Conservation (phyloP, 2,113 vertebrate species). For the Tauraco erythrolophus region DNA sequence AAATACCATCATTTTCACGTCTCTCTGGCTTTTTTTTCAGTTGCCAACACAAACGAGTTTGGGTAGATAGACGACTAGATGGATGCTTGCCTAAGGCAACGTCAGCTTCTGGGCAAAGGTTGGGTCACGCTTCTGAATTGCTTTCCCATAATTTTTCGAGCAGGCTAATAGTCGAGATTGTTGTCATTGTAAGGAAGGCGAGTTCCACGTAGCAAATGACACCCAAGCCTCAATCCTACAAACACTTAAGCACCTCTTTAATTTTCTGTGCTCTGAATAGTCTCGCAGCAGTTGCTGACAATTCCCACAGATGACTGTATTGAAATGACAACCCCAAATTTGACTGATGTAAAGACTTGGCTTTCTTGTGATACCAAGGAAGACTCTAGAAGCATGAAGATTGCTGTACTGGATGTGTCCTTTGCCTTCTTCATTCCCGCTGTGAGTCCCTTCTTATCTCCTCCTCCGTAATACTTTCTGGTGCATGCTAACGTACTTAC, state of each 20-base stretch:
- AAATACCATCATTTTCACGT: slow-evolving; percentile 1
- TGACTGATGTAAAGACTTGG: not conserved
- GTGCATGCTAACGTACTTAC: not conserved
- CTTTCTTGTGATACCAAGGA: not conserved
- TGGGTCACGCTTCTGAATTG: slow-evolving; percentile 19
- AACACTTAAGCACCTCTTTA: slow-evolving; percentile 8
- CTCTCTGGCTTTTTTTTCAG: not conserved
- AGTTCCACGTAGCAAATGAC: not conserved
- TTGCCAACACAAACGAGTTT: not conserved
- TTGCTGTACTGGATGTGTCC: not conserved
- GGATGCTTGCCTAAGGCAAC: slow-evolving; percentile 7
- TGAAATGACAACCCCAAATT: not conserved
- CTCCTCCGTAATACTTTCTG: not conserved
- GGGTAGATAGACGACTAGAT: not conserved
- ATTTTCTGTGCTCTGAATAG: not conserved
- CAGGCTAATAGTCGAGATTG: not conserved
- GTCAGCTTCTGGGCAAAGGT: slow-evolving; percentile 27
- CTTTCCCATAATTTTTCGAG: slow-evolving; percentile 19
- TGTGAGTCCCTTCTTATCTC: not conserved
- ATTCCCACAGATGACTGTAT: not conserved
- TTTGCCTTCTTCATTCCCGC: not conserved
- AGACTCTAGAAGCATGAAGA: not conserved
- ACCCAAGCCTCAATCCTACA: not conserved
- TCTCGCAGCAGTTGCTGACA: not conserved
- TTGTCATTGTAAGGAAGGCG: not conserved